Evolutionary conservation across 2,888 invertebrate genomes (phyloP).

Genomic region (Loripinus fragilis): DNA sequence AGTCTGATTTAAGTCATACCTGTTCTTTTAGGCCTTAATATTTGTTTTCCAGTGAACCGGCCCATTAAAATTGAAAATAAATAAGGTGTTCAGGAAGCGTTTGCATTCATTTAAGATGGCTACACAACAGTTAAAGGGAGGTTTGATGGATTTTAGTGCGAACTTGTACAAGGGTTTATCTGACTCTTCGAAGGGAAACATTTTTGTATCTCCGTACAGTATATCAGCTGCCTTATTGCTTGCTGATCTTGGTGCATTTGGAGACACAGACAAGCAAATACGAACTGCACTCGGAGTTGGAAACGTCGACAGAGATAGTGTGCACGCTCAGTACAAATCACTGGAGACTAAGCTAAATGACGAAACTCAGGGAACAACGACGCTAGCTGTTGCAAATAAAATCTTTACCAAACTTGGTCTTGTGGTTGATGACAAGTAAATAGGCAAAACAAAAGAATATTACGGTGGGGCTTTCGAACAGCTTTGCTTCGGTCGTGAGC

Average conservation of each 20-base stretch:
- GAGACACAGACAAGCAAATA: slow-evolving; percentile 54
- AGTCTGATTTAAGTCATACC: no score
- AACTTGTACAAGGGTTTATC: neutral
- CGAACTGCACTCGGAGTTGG: slow-evolving; percentile 35
- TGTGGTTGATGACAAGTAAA: slow-evolving; percentile 37
- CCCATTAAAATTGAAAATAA: no score
- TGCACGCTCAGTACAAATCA: slow-evolving; percentile 43
- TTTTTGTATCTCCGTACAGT: slow-evolving; percentile 66
- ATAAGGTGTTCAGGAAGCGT: no score
- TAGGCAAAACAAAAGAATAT: slow-evolving; percentile 29
- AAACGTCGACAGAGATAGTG: neutral
- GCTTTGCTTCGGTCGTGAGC: slow-evolving; percentile 74
- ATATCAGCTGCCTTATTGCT: slow-evolving; percentile 64
- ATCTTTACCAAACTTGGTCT: slow-evolving; percentile 53
- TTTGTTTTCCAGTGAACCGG: no score
- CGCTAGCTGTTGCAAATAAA: slow-evolving; percentile 55
- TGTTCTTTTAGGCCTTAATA: no score
- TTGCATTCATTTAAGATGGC: neutral
- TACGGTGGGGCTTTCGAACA: slow-evolving; percentile 73
- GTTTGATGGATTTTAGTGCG: neutral
- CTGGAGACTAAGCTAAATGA: slow-evolving; percentile 38
- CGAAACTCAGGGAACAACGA: slow-evolving; percentile 25
- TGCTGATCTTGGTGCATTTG: slow-evolving; percentile 55
- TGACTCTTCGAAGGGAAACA: slow-evolving; percentile 29
- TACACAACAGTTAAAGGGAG: neutral